A percentile compares a stretch with the other conserved stretches of the same genome.
Conservation (phyloP, 2,888 invertebrate genomes). For the Spatulosminthurus flaviceps region DNA sequence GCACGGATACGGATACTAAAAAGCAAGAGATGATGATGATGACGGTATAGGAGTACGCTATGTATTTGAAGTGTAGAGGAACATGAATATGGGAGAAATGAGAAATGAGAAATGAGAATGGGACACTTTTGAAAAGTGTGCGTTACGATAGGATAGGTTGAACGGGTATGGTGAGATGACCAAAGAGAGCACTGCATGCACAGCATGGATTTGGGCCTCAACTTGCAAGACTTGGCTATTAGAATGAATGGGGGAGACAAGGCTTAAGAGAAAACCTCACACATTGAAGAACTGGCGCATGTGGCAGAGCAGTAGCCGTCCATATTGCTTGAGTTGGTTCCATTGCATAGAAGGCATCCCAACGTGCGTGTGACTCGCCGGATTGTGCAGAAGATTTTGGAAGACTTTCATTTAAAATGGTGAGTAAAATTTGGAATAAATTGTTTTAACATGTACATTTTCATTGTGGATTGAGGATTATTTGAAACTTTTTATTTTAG, state of each 20-base stretch:
- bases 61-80: too few relatives aligned
- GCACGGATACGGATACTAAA: too few relatives aligned
- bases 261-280: not conserved
- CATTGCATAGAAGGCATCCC: not conserved
- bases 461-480: not conserved
- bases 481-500: slow-evolving; percentile 69
- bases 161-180: not conserved
- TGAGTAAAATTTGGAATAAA: slow-evolving; percentile 27
- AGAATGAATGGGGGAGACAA: not conserved
- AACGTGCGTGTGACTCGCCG: slow-evolving; percentile 16
- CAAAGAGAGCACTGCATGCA: not conserved
- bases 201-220: slow-evolving; percentile 1
- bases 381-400: slow-evolving; percentile 20
- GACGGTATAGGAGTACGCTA: too few relatives aligned
- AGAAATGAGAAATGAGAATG: too few relatives aligned
- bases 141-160: too few relatives aligned
- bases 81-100: too few relatives aligned
- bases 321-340: slow-evolving; percentile 30
- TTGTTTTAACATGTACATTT: too few relatives aligned
- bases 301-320: not conserved
- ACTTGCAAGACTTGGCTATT: not conserved
- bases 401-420: slow-evolving; percentile 39
- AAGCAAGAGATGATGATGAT: too few relatives aligned
- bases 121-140: too few relatives aligned
- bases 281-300: not conserved